These are phyloP conservation scores for Drosophila emarginata DNA, from an alignment of 2,888 invertebrate species.

Conservation along the genomic window DNA sequence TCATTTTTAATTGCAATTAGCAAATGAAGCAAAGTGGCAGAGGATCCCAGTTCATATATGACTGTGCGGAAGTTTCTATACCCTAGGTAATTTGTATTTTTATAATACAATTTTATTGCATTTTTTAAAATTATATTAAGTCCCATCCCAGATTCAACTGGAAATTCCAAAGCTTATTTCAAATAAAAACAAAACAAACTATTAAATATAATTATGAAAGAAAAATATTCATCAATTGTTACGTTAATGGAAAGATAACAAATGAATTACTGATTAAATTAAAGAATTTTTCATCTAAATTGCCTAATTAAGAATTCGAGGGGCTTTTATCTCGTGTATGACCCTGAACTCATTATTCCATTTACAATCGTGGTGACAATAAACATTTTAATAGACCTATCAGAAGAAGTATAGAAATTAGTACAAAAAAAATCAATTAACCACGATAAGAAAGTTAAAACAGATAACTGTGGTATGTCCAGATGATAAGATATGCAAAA, in stretches of 20 bases:
- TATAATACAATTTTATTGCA: no score
- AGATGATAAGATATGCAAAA: slow-evolving; percentile 10
- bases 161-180: no score
- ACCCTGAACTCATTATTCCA: slow-evolving; percentile 11
- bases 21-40: not conserved
- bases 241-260: no score
- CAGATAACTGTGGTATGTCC: slow-evolving; percentile 21
- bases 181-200: no score
- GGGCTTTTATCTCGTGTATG: not conserved
- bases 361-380: not conserved
- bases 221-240: no score
- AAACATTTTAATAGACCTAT: slow-evolving; percentile 33
- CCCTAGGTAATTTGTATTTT: not conserved
- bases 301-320: not conserved
- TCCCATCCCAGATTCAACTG: no score
- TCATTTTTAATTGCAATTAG: not conserved
- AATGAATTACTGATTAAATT: not conserved
- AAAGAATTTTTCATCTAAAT: not conserved
- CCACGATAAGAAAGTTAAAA: not conserved
- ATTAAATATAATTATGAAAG: no score
- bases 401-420: slow-evolving; percentile 8
- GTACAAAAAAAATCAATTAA: slow-evolving; percentile 30
- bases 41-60: not conserved
- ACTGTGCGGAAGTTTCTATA: not conserved
- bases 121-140: no score